Percentiles rank a stretch among this genome's conserved stretches.
Conservation (phyloP, 1,140 invertebrate species). For the Linepithema humile region DNA sequence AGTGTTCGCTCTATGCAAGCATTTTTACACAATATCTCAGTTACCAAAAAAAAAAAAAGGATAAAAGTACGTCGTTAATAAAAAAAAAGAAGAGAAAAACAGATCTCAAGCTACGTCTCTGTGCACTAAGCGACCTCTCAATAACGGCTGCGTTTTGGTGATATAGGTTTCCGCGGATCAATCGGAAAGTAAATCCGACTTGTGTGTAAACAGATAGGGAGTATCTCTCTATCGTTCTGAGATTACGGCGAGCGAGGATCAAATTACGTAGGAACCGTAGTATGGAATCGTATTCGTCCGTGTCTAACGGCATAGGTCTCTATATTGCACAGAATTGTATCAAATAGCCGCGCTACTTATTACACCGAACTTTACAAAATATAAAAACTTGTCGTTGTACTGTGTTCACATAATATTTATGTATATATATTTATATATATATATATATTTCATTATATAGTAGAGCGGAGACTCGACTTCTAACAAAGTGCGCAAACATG, state of each 20-base stretch:
- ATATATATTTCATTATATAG: conserved; percentile 33
- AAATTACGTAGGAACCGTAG: conserved; percentile 27
- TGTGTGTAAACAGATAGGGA: not conserved
- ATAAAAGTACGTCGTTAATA: conserved; percentile 2
- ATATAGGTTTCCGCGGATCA: not conserved
- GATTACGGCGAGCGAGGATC: conserved; percentile 8
- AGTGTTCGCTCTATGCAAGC: conserved; percentile 54
- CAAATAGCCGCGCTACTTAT: conserved; percentile 61
- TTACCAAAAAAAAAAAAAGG: not conserved
- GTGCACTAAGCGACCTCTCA: conserved; percentile 50
- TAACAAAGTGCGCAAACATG: conserved; percentile 45
- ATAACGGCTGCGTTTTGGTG: not conserved
- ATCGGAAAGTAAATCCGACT: not conserved
- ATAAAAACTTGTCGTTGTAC: conserved; percentile 74
- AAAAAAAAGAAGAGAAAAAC: not conserved
- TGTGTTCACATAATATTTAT: conserved; percentile 57
- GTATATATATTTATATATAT: conserved; percentile 24
- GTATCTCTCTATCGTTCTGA: conserved; percentile 5
- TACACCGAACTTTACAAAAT: conserved; percentile 69
- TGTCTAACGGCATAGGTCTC: conserved; percentile 41
- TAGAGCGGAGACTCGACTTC: conserved; percentile 58
- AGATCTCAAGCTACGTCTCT: conserved; percentile 38
- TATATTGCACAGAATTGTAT: conserved; percentile 62
- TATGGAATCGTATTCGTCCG: conserved; percentile 37
- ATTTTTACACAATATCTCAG: conserved; percentile 20